Base-by-base conservation (phyloP, 64 coral and sea anemone species). In the Dendronephthya gigantea region DNA sequence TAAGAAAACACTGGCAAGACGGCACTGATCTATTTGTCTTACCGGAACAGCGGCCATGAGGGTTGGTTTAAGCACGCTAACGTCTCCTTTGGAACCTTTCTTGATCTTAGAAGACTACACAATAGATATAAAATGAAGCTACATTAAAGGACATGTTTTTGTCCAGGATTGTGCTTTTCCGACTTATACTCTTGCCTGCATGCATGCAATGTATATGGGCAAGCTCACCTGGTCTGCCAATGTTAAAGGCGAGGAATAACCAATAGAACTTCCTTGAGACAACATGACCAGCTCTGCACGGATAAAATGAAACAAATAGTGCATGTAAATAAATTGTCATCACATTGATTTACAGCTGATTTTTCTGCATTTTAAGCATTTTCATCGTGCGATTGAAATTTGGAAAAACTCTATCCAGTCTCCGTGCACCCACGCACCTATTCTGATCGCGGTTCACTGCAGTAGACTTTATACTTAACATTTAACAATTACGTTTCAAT, bases 61-160 rank as follows among this genome's bases (percentile, higher is more conserved):
- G 29, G 94, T 93, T 19, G 94, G 94, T 70, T 81, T 86, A 15
- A 97, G 89, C 2, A 97, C 94, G 23, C 91, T 82, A 45, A 97
- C 41, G 52, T 97, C 94, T 59, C 94, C 94, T 85, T 97, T 90
- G 0, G 90, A 91, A 22, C 94, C 94, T 83, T 97, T 97, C 89
- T 97, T 97, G 84, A 97, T 97, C 85, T 97, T 97, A 39, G 94
- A 97, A 2, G 94, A 89, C 94, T 90, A 39, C 55, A 83, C 15
- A 15, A 35, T 17, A 69, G 51, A 23, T 43, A 84, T 58, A 23
- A 23, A 2, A 27, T 62, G 25, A 62, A 62, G 8, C 55, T 27
- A 62, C 10, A 6, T 45, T 4, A 45, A 6, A 4, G 11, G 4
- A 6, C 41, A 45, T 45, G 41, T 45, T 45, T 45, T 45, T 11